phyloP scores from a whole-genome alignment of 2,888 invertebrate species.

The Amiota communis region DNA sequence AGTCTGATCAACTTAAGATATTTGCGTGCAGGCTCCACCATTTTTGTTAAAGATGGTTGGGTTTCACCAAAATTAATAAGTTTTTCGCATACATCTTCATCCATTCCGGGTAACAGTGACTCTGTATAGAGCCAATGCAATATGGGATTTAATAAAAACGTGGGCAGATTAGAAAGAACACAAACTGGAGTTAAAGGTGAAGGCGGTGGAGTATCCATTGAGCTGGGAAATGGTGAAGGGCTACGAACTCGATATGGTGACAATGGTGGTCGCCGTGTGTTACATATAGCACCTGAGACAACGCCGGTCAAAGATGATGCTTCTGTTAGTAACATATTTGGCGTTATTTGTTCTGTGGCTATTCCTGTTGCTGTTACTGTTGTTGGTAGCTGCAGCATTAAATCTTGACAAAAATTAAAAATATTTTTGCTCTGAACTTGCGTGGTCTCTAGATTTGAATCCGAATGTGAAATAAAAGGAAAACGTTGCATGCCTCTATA shows the following conservation, averaged over 20 bases:
- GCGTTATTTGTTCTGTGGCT: not conserved
- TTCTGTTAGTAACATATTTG: not conserved
- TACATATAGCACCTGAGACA: constrained; percentile 49
- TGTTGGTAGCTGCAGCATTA: constrained; percentile 60
- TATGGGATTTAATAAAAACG: constrained; percentile 77
- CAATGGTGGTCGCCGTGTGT: constrained; percentile 64
- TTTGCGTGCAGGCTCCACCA: constrained; percentile 76
- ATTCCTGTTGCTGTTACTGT: constrained; percentile 32
- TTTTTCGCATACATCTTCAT: constrained; percentile 76
- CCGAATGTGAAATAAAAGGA: constrained; percentile 66
- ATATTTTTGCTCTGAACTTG: constrained; percentile 63
- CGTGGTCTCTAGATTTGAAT: constrained; percentile 67
- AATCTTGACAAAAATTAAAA: constrained; percentile 69
- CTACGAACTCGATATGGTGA: constrained; percentile 69
- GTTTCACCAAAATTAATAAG: constrained; percentile 75
- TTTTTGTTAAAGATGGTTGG: constrained; percentile 76
- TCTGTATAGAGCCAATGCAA: constrained; percentile 80
- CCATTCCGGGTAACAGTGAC: constrained; percentile 77
- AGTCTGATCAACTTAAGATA: constrained; percentile 78
- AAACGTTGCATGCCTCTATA: constrained; percentile 50
- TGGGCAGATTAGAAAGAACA: constrained; percentile 76
- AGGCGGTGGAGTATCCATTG: constrained; percentile 70
- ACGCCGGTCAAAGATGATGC: constrained; percentile 30
- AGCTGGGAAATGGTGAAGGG: constrained; percentile 66
- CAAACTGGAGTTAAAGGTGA: constrained; percentile 74